A percentile compares a stretch with the other conserved stretches of the same genome.
Evolutionary conservation across 2,888 invertebrate genomes (phyloP).

Genomic region (Rhingia rostrata): DNA sequence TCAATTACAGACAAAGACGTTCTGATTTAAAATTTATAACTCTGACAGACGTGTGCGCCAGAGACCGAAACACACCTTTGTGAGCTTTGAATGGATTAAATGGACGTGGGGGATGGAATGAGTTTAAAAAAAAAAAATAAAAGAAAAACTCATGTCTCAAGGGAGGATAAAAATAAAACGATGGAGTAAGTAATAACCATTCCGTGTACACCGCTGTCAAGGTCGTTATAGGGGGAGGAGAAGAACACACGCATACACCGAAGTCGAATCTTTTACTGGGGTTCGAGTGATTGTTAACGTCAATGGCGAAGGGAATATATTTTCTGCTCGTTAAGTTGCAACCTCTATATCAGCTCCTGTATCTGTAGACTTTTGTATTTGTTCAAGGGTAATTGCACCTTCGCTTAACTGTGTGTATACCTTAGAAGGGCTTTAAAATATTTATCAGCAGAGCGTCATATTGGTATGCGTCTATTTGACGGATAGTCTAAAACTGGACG

Average conservation of each 20-base stretch:
- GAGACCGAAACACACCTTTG: constrained; percentile 5
- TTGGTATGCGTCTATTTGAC: not conserved
- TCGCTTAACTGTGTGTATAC: not conserved
- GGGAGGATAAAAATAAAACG: constrained; percentile 28
- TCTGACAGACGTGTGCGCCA: constrained; percentile 13
- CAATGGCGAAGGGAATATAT: constrained; percentile 27
- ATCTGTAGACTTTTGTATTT: constrained; percentile 22
- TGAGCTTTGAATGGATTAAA: constrained; percentile 16
- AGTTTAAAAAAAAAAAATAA: not conserved
- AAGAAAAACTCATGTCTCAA: constrained; percentile 19
- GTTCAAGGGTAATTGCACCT: constrained; percentile 30
- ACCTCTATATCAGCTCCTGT: not conserved
- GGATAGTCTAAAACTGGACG: constrained; percentile 6
- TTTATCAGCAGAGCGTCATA: constrained; percentile 3
- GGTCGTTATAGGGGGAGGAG: constrained; percentile 17
- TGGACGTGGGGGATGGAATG: constrained; percentile 14
- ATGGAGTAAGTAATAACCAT: constrained; percentile 43
- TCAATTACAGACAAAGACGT: constrained; percentile 34
- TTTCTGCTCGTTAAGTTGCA: constrained; percentile 1
- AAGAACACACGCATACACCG: not conserved
- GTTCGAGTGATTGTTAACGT: constrained; percentile 10
- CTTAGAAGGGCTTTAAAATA: constrained; percentile 17
- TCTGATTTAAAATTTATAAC: constrained; percentile 40
- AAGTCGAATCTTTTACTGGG: not conserved
- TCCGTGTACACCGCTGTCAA: constrained; percentile 34